These are phyloP conservation scores for Drosophila nikananu DNA, from an alignment of 1,140 invertebrate genomes.

Conservation along the genomic window DNA sequence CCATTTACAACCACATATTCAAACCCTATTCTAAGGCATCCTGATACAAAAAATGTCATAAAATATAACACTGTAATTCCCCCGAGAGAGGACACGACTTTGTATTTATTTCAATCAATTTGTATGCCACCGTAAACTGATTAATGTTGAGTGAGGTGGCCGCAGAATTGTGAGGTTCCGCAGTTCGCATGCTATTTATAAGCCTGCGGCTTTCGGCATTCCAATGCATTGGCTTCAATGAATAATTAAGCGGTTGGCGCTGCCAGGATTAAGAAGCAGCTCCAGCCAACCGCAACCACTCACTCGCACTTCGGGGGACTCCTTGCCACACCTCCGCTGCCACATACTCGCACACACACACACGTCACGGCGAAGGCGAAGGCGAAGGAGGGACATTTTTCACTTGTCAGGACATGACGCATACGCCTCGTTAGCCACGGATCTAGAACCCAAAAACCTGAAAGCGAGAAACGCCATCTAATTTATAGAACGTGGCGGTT, in stretches of 20 bases:
- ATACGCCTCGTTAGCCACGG: conserved; percentile 56
- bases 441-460: conserved; percentile 46
- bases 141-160: conserved; percentile 63
- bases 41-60: conserved; percentile 19
- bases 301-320: conserved; percentile 45
- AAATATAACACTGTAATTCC: conserved; percentile 33
- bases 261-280: conserved; percentile 64
- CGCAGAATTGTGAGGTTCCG: conserved; percentile 59
- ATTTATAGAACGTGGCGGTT: conserved; percentile 73
- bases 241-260: conserved; percentile 81
- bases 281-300: conserved; percentile 43
- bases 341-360: conserved; percentile 1
- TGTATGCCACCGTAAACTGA: conserved; percentile 55
- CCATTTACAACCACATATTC: not conserved
- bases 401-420: conserved; percentile 48
- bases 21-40: not conserved
- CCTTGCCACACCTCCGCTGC: conserved; percentile 22
- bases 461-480: conserved; percentile 73
- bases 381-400: conserved; percentile 57
- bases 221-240: conserved; percentile 81
- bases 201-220: conserved; percentile 66
- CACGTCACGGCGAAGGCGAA: conserved; percentile 32
- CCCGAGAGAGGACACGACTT: conserved; percentile 4
- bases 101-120: conserved; percentile 64
- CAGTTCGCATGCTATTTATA: conserved; percentile 65